A percentile compares a stretch with the other conserved stretches of the same genome.
These are phyloP conservation scores for Spodoptera picta DNA, from an alignment of 2,888 invertebrate species.

Conservation along the genomic window DNA sequence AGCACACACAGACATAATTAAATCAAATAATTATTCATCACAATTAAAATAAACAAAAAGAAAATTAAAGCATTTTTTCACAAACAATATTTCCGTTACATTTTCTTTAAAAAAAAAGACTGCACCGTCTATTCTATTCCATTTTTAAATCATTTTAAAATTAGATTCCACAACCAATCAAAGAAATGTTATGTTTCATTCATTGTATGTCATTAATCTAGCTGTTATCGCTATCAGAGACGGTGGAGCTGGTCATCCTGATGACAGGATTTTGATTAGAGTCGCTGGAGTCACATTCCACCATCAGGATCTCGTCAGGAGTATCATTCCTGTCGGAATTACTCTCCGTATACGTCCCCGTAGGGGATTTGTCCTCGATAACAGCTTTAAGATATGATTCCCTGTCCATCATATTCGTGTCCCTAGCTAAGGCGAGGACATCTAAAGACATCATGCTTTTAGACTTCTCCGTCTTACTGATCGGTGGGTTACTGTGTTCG, in stretches of 20 bases:
- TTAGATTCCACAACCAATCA: slow-evolving; percentile 45
- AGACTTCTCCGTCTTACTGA: slow-evolving; percentile 78
- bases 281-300: slow-evolving; percentile 85
- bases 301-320: slow-evolving; percentile 84
- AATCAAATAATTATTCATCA: slow-evolving; percentile 26
- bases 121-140: slow-evolving; percentile 1
- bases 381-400: slow-evolving; percentile 85
- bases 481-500: slow-evolving; percentile 74
- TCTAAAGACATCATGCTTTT: slow-evolving; percentile 87
- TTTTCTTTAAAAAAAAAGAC: slow-evolving; percentile 6
- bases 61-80: slow-evolving; percentile 44
- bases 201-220: slow-evolving; percentile 57
- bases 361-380: slow-evolving; percentile 84
- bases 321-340: slow-evolving; percentile 84
- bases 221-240: slow-evolving; percentile 84
- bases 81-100: slow-evolving; percentile 24
- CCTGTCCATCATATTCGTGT: slow-evolving; percentile 79
- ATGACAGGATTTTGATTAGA: slow-evolving; percentile 84
- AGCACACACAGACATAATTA: slow-evolving; percentile 11
- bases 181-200: slow-evolving; percentile 22
- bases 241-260: slow-evolving; percentile 83
- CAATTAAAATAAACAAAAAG: slow-evolving; percentile 18
- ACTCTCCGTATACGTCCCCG: slow-evolving; percentile 84
- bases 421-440: slow-evolving; percentile 80
- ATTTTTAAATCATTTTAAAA: slow-evolving; percentile 11